These are phyloP conservation scores for Chydorus sphaericus DNA, from an alignment of 2,888 invertebrate species.

Conservation along the genomic window DNA sequence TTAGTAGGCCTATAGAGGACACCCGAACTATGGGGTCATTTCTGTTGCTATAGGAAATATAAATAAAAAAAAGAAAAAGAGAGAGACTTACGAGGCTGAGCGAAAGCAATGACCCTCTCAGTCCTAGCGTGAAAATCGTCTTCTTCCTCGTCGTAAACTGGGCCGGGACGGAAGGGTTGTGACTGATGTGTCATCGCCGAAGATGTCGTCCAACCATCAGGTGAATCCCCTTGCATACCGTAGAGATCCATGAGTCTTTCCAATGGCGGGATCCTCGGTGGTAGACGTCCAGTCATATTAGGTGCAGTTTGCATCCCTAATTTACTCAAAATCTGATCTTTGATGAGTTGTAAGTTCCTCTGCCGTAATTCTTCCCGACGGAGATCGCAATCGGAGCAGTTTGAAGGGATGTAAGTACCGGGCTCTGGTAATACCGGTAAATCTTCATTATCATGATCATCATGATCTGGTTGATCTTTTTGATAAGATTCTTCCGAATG, in stretches of 20 bases:
- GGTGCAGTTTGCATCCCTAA: slow-evolving; percentile 43
- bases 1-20: no score
- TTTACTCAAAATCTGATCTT: slow-evolving; percentile 42
- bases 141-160: slow-evolving; percentile 38
- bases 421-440: slow-evolving; percentile 1
- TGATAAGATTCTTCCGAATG: no score
- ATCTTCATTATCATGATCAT: background rate
- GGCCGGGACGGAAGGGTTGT: slow-evolving; percentile 30
- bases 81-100: slow-evolving; percentile 34
- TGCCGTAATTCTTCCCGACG: slow-evolving; percentile 39
- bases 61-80: no score
- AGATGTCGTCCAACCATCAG: background rate
- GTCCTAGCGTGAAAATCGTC: slow-evolving; percentile 52
- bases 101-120: slow-evolving; percentile 51
- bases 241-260: slow-evolving; percentile 31
- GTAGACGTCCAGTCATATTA: slow-evolving; percentile 41
- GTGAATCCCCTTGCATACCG: slow-evolving; percentile 35
- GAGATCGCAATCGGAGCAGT: slow-evolving; percentile 38
- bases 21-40: no score
- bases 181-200: background rate
- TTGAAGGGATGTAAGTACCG: slow-evolving; percentile 16
- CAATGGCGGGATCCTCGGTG: slow-evolving; percentile 39
- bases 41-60: no score
- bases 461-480: no score
- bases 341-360: slow-evolving; percentile 41